Evolutionary conservation across 1,140 invertebrate species (phyloP), one percentile per base, ranked within the genome.

Genomic region (Lordiphosa stackelbergi): DNA sequence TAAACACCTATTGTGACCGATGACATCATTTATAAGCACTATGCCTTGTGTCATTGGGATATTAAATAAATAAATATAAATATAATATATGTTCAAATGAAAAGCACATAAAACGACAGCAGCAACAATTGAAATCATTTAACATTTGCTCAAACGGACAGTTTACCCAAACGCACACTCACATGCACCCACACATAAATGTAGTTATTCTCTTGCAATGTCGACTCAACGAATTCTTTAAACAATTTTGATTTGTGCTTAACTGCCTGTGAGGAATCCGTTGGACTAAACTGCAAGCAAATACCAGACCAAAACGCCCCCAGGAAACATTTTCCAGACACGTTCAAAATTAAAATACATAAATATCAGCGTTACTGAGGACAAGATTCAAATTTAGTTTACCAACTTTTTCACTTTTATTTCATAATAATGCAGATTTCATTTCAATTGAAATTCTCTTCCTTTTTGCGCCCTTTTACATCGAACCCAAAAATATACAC

Each of bases 351-450:
- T 24, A 31, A 49, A 36, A 49, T 49, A 35, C 47, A 49, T 49
- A 49, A 49, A 49, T 46, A 46, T 9, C 31, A 31, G 28, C 28
- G 31, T 46, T 24, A 31, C 43, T 9, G 24, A 46, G 13, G 12
- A 28, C 11, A 46, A n/a, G 31, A 24, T 42, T 12, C 13, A 40
- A 53, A 51, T 51, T 6, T 46, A 38, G 9, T 16, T 45, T 9
- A 12, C 13, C 13, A 35, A 24, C 22, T 24, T 24, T 36, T 41
- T 36, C 9, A 31, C 52, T 13, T 52, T 70, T 75, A 66, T 78
- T 70, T 70, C 54, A 78, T 77, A 78, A 73, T 73, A 79, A 73
- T 77, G 57, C 62, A 79, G 71, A 81, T 83, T 81, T 65, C 56
- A 81, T 68, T 79, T 79, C 66, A 81, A 75, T 83, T 69, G 64